These are phyloP conservation scores for Oncorhynchus nerka DNA, from an alignment of 2,113 vertebrate genomes.

Conservation along the genomic window DNA sequence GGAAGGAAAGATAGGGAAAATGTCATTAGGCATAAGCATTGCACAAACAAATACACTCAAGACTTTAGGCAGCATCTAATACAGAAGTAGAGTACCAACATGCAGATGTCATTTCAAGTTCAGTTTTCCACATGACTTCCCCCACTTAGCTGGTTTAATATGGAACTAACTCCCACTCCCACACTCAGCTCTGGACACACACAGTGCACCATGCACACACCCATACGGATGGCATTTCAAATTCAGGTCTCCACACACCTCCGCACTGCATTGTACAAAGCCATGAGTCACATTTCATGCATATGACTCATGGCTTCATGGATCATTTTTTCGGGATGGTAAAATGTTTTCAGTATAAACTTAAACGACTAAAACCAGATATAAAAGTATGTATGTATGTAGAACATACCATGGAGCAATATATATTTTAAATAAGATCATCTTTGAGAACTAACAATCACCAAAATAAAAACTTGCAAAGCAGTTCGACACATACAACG, in stretches of 20 bases:
- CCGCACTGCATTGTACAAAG: constrained; percentile 54
- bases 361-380: too few species aligned
- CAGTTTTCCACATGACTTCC: constrained; percentile 3
- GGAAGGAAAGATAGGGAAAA: constrained; percentile 12
- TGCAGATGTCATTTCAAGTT: neutral
- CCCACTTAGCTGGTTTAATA: neutral
- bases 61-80: neutral
- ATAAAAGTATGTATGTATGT: too few species aligned
- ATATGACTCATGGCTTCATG: too few species aligned
- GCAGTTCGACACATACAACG: too few species aligned
- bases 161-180: neutral
- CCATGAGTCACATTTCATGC: constrained; percentile 61
- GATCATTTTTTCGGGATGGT: too few species aligned
- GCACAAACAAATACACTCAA: neutral
- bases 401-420: too few species aligned
- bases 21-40: neutral
- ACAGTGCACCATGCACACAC: constrained; percentile 31
- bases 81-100: neutral
- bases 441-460: too few species aligned
- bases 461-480: too few species aligned
- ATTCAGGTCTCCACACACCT: constrained; percentile 37
- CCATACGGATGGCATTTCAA: constrained; percentile 28
- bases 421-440: too few species aligned
- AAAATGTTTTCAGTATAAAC: too few species aligned
- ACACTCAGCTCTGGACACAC: constrained; percentile 33